A percentile compares a stretch with the other conserved stretches of the same genome.
These are phyloP conservation scores for Molossus alvarezi DNA, from an alignment of 2,797 vertebrate species.

Conservation along the genomic window DNA sequence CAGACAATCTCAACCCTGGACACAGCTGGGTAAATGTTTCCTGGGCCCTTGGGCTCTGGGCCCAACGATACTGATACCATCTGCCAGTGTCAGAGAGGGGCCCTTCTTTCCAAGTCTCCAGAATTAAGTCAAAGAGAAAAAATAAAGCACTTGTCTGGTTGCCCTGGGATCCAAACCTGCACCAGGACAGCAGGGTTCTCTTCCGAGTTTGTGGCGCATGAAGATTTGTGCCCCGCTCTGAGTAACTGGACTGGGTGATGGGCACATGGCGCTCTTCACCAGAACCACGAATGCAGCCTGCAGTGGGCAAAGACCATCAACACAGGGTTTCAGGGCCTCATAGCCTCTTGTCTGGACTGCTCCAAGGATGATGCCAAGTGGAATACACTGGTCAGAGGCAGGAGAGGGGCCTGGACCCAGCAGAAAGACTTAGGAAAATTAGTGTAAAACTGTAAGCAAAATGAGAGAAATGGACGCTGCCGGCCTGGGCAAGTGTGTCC, in stretches of 20 bases:
- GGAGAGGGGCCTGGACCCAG: not conserved
- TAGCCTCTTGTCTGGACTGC: not conserved
- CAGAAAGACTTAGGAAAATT: slow-evolving; percentile 7
- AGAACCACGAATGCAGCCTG: not conserved
- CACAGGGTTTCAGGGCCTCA: not conserved
- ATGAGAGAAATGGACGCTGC: not conserved
- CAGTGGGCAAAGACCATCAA: not conserved
- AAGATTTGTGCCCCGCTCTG: not conserved
- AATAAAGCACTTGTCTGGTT: not conserved
- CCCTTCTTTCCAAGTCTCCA: not conserved
- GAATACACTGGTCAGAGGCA: not conserved
- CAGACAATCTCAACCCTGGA: not conserved
- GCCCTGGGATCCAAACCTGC: not conserved
- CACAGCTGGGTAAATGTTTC: not conserved
- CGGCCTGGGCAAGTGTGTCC: not conserved
- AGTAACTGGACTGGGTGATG: not conserved
- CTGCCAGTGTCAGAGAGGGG: not conserved
- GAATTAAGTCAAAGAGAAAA: slow-evolving; percentile 36
- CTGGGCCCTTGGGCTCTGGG: not conserved
- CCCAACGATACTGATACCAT: not conserved
- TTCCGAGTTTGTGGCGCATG: accelerated
- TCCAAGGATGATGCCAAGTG: not conserved
- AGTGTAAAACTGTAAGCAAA: not conserved
- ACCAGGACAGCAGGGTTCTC: not conserved
- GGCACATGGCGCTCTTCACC: accelerated